Base-by-base conservation (phyloP, 1,140 invertebrate genomes). In the Drosophila ironensis region DNA sequence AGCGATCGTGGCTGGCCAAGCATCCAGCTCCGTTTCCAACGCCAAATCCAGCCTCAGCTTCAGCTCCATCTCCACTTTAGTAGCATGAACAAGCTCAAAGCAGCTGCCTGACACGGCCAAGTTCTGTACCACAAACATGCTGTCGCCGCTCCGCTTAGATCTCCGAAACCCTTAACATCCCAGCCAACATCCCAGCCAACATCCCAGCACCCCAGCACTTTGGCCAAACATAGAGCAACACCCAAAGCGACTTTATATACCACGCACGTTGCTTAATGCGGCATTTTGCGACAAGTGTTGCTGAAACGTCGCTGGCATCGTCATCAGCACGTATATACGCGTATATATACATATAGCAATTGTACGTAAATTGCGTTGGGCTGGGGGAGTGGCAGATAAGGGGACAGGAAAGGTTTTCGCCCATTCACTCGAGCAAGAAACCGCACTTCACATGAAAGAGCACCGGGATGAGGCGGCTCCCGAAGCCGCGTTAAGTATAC, bases 211-310 rank as follows among this genome's bases (percentile, higher is more conserved):
- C 25, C 35, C 41, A 45, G 61, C 38, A 44, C 33, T 68, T 68
- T 45, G 27, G 41, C 50, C 47, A 25, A 70, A 50, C 66, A 70
- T 70, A 33, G 42, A 37, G 37, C 48, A 59, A 59, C 66, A 70
- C 66, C 66, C 66, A 42, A 66, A 70, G 80, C 54, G 80, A 82
- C 80, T 82, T 82, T 78, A 84, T 82, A 82, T 67, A 82, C 69
- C 78, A 56, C 64, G 78, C 78, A 82, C 77, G 77, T 82, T 82
- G 77, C 78, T 70, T 82, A 82, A 82, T 82, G 77, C 78, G 78
- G 78, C 78, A 82, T 82, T 82, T 82, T 82, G 77, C 78, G 78
- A 82, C 77, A 84, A 82, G 77, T 82, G 77, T 82, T 82, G 78
- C 78, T 84, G 78, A 61, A 82, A 76, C 60, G 77, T 76, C 63